Evolutionary conservation across 2,888 invertebrate species (phyloP).

Genomic region (Mythimna lalbum): DNA sequence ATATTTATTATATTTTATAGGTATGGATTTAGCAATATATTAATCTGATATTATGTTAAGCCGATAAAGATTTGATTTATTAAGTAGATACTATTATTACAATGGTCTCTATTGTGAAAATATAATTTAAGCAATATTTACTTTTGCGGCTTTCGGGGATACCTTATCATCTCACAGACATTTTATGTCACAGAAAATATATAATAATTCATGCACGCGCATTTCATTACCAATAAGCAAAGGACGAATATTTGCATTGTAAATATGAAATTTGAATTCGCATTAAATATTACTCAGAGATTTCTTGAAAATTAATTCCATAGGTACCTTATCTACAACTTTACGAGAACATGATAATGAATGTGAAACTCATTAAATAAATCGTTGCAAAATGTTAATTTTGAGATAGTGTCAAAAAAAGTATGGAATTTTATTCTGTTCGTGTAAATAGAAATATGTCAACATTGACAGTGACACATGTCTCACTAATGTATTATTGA

Average conservation of each 20-base stretch:
- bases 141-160: neutral
- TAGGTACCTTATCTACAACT: neutral
- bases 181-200: slow-evolving; percentile 13
- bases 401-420: slow-evolving; percentile 25
- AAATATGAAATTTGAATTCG: slow-evolving; percentile 32
- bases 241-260: slow-evolving; percentile 41
- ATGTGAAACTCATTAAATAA: slow-evolving; percentile 28
- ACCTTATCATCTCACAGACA: slow-evolving; percentile 5
- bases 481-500: slow-evolving; percentile 14
- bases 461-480: slow-evolving; percentile 21
- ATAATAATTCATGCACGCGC: slow-evolving; percentile 12
- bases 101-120: neutral
- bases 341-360: slow-evolving; percentile 34
- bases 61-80: slow-evolving; percentile 2
- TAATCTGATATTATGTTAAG: neutral
- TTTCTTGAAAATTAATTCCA: slow-evolving; percentile 32
- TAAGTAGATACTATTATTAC: neutral
- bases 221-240: slow-evolving; percentile 25
- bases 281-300: slow-evolving; percentile 21
- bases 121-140: slow-evolving; percentile 5
- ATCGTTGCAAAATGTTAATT: slow-evolving; percentile 29
- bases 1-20: neutral
- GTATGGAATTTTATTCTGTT: slow-evolving; percentile 14
- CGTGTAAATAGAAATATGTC: slow-evolving; percentile 30
- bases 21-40: neutral